Evolutionary conservation across 2,888 invertebrate genomes (phyloP), one percentile per base, ranked within the genome.

Genomic region (Apoda limacodes): DNA sequence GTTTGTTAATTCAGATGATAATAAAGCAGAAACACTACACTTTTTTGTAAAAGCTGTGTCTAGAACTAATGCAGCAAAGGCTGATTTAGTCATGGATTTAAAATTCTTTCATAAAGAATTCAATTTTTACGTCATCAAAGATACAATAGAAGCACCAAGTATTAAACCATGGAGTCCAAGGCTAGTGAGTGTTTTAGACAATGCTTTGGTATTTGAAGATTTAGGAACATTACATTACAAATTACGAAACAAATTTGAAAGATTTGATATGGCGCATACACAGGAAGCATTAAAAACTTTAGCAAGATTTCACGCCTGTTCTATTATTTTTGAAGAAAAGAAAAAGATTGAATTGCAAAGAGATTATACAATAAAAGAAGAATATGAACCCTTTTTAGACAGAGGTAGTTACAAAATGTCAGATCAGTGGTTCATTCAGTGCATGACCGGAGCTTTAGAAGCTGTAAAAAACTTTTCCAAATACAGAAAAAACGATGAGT

Each of bases 231-330:
- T 51, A 9, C 46, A 64, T n/a, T 80, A 68, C 30, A 60, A 51
- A 39, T 39, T 60, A 21, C 51, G 55, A 15, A 51, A 69, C 40
- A 74, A 68, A 54, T 61, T 70, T 25, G 41, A 58, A 13, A 55
- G 64, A 28, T 76, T 83, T 25, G 82, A 83, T 37, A 51, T 67
- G 28, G 54, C 62, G 2, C 83, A 84, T 39, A 82, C 74, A 7
- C 45, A 70, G 15, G 58, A 66, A 44, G 80, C 81, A 17, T 50
- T 84, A 26, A 56, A 60, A 32, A 63, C 78, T 2, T 43, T 84
- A 25, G 76, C 82, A 1, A 64, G 68, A 39, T 75, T 83, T 40
- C 85, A 84, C 38, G 75, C 82, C 1, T 60, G 75, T n/a, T 63
- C 78, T 2, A 62, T 84, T n/a, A 63, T 83, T 34, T 81, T 60